phyloP scores from a whole-genome alignment of 2,113 vertebrate genomes.

The Nerophis lumbriciformis region DNA sequence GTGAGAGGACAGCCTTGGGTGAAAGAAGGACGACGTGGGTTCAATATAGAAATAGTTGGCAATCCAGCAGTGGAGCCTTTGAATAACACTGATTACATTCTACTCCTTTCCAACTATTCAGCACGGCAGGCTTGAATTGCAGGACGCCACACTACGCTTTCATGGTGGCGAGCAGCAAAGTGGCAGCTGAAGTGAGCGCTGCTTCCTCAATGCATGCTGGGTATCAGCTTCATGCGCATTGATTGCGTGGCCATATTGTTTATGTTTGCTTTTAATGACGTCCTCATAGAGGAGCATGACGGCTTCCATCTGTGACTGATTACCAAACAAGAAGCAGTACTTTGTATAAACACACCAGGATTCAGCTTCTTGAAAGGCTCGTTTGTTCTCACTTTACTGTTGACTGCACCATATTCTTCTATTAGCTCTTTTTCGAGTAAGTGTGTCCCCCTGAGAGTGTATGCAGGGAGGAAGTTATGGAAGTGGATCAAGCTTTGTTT shows the following conservation, averaged over 20 bases:
- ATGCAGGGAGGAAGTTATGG: neutral
- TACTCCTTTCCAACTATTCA: slow-evolving; percentile 56
- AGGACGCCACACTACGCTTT: slow-evolving; percentile 61
- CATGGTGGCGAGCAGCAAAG: slow-evolving; percentile 53
- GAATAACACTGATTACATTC: slow-evolving; percentile 56
- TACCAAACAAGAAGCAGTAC: slow-evolving; percentile 14
- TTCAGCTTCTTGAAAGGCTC: slow-evolving; percentile 22
- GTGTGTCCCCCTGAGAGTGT: slow-evolving; percentile 1
- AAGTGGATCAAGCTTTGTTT: slow-evolving; percentile 29
- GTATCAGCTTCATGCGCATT: slow-evolving; percentile 44
- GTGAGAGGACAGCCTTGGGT: slow-evolving; percentile 22
- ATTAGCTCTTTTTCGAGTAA: slow-evolving; percentile 8
- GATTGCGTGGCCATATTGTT: slow-evolving; percentile 35
- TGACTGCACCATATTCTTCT: slow-evolving; percentile 19
- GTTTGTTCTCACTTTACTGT: slow-evolving; percentile 40
- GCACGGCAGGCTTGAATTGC: slow-evolving; percentile 9
- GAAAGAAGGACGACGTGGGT: slow-evolving; percentile 23
- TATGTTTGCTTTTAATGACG: slow-evolving; percentile 25
- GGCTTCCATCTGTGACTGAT: slow-evolving; percentile 35
- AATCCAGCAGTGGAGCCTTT: slow-evolving; percentile 33
- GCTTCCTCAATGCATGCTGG: slow-evolving; percentile 29
- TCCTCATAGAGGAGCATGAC: slow-evolving; percentile 15
- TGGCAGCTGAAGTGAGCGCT: slow-evolving; percentile 41
- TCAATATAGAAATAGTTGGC: slow-evolving; percentile 46
- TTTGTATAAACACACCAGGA: slow-evolving; percentile 19